Evolutionary conservation across 2,888 invertebrate genomes (phyloP), one percentile per base, ranked within the genome.

Genomic region (Oscheius sp.): DNA sequence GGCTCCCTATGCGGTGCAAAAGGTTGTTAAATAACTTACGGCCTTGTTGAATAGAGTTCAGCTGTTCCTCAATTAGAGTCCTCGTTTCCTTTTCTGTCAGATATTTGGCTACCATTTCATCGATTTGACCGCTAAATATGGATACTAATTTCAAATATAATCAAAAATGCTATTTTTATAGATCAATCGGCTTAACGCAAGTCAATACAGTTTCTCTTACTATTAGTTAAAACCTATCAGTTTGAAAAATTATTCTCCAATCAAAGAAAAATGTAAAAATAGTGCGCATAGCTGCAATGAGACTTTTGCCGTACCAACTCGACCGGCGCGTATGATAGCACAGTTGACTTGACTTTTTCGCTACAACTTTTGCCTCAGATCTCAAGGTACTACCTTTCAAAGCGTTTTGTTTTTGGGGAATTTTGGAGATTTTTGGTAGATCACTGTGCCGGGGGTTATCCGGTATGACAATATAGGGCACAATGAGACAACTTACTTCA

Each of bases 91-190:
- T 62, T 22, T 69, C 66, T 6, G 64, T 56, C 20, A 72, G 50
- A 32, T 61, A 69, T 38, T 68, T 62, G 32, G 75, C 75, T 17
- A 65, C 56, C 68, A 71, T 70, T 12, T 61, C 65, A 38, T 75
- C 73, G 14, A 73, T 20, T 22, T 66, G 70, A n/a, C 59, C 62
- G 44, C 72, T 71, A 45, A 30, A 47, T 20, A 6, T 24, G 20
- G n/a, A n/a, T n/a, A n/a, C n/a, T n/a, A n/a, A n/a, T 12, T 36
- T 36, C 36, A 36, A 14, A 14, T 12, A 12, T 8, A 36, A 0
- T 36, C 36, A 12, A 36, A 8, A 12, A 8, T 36, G 36, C 14
- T 12, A n/a, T n/a, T 36, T 36, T 12, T 36, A 36, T 0, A 36
- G 36, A 12, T 8, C 8, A 8, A 36, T 8, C 9, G 36, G 8